Evolutionary conservation across 2,113 vertebrate species (phyloP).

Genomic region (Oncorhynchus clarkii): DNA sequence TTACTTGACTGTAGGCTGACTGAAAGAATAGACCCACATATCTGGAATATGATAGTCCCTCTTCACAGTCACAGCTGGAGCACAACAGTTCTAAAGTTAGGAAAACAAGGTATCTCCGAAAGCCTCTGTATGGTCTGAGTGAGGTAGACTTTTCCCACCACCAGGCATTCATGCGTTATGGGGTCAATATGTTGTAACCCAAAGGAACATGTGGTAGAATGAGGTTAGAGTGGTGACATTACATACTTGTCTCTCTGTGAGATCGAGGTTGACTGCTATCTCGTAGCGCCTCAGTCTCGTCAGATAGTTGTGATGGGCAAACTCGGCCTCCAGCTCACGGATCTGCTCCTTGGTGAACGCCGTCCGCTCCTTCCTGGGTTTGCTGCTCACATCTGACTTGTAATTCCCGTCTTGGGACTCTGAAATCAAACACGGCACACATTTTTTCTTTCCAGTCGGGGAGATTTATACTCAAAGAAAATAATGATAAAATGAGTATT

Average conservation of each 20-base stretch:
- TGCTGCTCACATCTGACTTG: conserved; percentile 94
- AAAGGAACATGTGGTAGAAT: conserved; percentile 3
- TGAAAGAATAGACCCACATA: conserved; percentile 64
- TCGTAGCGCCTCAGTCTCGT: conserved; percentile 95
- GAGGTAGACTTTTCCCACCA: conserved; percentile 53
- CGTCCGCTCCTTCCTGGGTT: conserved; percentile 97
- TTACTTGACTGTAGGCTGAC: conserved; percentile 51
- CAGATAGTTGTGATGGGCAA: conserved; percentile 98
- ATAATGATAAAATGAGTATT: conserved; percentile 36
- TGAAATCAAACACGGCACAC: conserved; percentile 70
- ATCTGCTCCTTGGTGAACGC: conserved; percentile 99
- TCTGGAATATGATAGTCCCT: conserved; percentile 70
- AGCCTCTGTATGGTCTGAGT: conserved; percentile 15
- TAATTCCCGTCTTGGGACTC: conserved; percentile 97
- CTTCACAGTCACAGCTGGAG: conserved; percentile 63
- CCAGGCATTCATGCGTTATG: conserved; percentile 53
- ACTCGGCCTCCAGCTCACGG: conserved; percentile 96
- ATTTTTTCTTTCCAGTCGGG: conserved; percentile 39
- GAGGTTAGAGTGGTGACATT: conserved; percentile 2
- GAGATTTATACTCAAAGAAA: conserved; percentile 54
- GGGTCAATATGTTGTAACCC: conserved; percentile 20
- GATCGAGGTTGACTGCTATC: conserved; percentile 97
- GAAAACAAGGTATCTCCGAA: conserved; percentile 50
- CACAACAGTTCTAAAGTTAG: conserved; percentile 40
- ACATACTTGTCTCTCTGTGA: conserved; percentile 96